These are phyloP conservation scores for Dissostichus mawsoni DNA, from an alignment of 2,113 vertebrate species.

Conservation along the genomic window DNA sequence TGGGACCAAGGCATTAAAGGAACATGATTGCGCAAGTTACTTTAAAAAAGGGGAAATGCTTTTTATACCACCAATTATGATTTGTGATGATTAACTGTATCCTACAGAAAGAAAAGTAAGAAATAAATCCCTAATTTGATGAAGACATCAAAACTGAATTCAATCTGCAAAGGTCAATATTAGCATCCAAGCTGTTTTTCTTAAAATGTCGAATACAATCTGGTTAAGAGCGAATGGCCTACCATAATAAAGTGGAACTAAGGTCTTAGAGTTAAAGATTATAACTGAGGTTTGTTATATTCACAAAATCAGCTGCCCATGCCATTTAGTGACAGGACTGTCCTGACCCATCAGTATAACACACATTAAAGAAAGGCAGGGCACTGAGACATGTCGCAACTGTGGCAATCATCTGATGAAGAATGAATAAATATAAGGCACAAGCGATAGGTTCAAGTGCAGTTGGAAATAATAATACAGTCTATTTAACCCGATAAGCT, in stretches of 20 bases:
- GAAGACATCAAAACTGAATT: neutral
- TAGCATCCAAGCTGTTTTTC: neutral
- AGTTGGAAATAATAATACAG: neutral
- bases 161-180: neutral
- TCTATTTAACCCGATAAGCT: slow-evolving; percentile 24
- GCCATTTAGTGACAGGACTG: neutral
- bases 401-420: neutral
- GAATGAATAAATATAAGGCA: slow-evolving; percentile 1
- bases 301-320: neutral
- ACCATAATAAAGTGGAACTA: neutral
- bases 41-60: neutral
- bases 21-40: slow-evolving; percentile 8
- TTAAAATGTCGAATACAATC: neutral
- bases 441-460: neutral
- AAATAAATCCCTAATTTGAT: neutral
- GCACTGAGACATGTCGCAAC: neutral
- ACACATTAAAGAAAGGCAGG: neutral
- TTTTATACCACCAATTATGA: neutral
- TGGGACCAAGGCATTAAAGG: slow-evolving; percentile 18
- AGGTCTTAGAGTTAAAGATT: neutral
- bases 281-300: neutral
- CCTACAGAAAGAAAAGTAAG: neutral
- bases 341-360: neutral
- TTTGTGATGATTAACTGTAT: neutral
- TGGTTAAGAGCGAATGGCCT: neutral